Evolutionary conservation across 2,113 vertebrate genomes (phyloP).

Genomic region (zebrafish (Danio rerio)): DNA sequence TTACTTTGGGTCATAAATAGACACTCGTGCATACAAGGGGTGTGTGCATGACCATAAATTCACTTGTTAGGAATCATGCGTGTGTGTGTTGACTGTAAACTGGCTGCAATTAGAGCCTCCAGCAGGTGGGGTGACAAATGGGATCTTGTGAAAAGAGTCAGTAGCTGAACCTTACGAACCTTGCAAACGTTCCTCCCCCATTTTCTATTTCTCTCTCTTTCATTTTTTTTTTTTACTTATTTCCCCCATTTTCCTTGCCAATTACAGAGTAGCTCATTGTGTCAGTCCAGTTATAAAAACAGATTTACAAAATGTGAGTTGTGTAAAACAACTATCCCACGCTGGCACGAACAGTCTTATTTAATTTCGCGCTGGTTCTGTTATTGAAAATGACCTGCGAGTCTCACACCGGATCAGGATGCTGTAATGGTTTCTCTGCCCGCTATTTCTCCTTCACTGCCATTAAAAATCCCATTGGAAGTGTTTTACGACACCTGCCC

Average conservation of each 20-base stretch:
- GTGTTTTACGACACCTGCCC: slow-evolving; percentile 30
- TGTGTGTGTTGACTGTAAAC: slow-evolving; percentile 56
- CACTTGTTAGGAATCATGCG: slow-evolving; percentile 31
- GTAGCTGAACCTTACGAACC: slow-evolving; percentile 51
- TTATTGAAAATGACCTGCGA: slow-evolving; percentile 9
- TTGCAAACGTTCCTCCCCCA: slow-evolving; percentile 15
- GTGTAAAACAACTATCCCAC: slow-evolving; percentile 39
- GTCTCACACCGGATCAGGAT: neutral
- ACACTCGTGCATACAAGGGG: slow-evolving; percentile 38
- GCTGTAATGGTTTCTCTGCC: slow-evolving; percentile 28
- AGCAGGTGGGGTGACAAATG: slow-evolving; percentile 65
- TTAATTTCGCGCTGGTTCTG: slow-evolving; percentile 50
- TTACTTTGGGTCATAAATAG: slow-evolving; percentile 58
- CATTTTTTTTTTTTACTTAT: slow-evolving; percentile 1
- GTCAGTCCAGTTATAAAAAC: slow-evolving; percentile 40
- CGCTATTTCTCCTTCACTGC: slow-evolving; percentile 53
- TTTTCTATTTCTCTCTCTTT: slow-evolving; percentile 9
- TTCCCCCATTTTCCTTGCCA: slow-evolving; percentile 22
- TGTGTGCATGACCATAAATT: slow-evolving; percentile 43
- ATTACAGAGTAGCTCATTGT: slow-evolving; percentile 13
- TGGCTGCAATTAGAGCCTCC: slow-evolving; percentile 54
- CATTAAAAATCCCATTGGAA: slow-evolving; percentile 18
- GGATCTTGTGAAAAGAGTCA: slow-evolving; percentile 61
- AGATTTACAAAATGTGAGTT: slow-evolving; percentile 43
- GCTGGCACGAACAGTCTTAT: slow-evolving; percentile 20